phyloP scores from a whole-genome alignment of 2,113 vertebrate species.

The Mesoclemmys tuberculata region DNA sequence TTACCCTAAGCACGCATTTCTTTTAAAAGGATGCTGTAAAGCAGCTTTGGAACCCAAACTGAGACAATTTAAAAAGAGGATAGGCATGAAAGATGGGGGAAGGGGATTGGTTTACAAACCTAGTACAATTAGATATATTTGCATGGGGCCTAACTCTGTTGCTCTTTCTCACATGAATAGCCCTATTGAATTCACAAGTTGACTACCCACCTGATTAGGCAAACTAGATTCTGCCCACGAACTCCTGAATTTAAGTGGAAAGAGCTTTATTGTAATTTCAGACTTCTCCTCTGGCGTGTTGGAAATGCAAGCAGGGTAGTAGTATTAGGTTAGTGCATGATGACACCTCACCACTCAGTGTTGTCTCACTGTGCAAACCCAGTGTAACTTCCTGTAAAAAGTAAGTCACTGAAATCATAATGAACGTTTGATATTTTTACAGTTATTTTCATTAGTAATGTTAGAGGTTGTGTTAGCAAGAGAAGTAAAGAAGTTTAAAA shows the following conservation, averaged over 20 bases:
- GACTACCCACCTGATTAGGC: fast-evolving
- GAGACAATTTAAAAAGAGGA: not conserved
- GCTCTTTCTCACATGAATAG: not conserved
- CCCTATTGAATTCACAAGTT: not conserved
- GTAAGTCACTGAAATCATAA: not conserved
- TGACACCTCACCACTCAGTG: fast-evolving
- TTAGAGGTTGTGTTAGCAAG: not conserved
- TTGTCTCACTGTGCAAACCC: not conserved
- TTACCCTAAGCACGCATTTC: not conserved
- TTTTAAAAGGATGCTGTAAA: not conserved
- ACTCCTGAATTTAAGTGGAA: fast-evolving
- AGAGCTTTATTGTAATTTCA: not conserved
- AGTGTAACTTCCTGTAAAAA: not conserved
- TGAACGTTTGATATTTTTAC: not conserved
- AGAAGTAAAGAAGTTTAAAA: not conserved
- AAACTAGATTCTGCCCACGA: not conserved
- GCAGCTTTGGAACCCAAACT: not conserved
- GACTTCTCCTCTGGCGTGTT: fast-evolving
- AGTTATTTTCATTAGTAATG: not conserved
- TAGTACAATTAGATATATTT: not conserved
- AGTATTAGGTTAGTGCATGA: not conserved
- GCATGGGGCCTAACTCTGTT: not conserved
- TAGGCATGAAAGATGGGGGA: not conserved
- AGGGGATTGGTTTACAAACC: fast-evolving
- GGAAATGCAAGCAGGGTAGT: not conserved